Percentiles rank a stretch among this genome's conserved stretches.
Evolutionary conservation across 2,113 vertebrate species (phyloP).

Genomic region (Orcinus orca): DNA sequence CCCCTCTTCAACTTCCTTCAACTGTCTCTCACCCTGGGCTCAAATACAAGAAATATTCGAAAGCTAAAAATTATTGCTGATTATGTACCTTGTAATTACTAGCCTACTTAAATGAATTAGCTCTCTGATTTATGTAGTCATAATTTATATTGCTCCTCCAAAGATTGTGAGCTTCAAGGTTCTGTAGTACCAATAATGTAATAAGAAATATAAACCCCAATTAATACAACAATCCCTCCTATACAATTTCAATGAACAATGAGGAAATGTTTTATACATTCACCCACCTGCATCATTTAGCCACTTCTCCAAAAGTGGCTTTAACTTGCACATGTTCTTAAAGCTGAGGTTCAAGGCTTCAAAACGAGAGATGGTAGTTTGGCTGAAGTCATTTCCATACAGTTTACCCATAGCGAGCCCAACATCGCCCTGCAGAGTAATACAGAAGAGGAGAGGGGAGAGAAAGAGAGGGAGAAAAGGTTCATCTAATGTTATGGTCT

Average conservation of each 20-base stretch:
- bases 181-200: constrained; percentile 42
- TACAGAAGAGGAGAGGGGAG: constrained; percentile 21
- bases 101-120: not conserved
- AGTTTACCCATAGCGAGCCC: constrained; percentile 99
- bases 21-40: not conserved
- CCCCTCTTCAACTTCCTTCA: not conserved
- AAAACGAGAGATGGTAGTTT: constrained; percentile 99
- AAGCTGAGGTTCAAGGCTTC: constrained; percentile 99
- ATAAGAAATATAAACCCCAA: not conserved
- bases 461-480: not conserved
- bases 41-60: not conserved
- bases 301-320: constrained; percentile 99
- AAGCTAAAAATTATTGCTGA: not conserved
- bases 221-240: not conserved
- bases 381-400: constrained; percentile 99
- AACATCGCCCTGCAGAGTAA: constrained; percentile 92
- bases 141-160: not conserved
- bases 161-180: not conserved
- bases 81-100: not conserved
- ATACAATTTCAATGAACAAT: constrained; percentile 3
- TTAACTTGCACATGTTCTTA: constrained; percentile 99
- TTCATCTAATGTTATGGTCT: not conserved
- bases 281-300: constrained; percentile 98
- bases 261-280: constrained; percentile 53
- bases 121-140: not conserved